phyloP scores from a whole-genome alignment of 2,888 invertebrate species.

The Brachypalpus laphriformis region DNA sequence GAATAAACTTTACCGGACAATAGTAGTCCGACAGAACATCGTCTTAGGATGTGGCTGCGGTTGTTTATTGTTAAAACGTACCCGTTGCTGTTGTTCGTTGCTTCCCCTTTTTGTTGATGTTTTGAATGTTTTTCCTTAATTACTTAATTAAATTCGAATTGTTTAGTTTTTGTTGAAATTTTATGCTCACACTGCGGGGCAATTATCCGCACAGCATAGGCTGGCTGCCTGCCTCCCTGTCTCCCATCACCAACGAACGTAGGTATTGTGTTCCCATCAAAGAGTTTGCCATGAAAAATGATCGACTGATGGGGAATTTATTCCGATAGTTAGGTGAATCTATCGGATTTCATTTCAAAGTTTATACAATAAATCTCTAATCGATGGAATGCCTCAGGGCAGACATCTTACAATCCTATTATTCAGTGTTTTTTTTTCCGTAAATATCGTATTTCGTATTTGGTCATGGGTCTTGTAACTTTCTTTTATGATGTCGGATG shows the following conservation, averaged over 20 bases:
- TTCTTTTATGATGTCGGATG: slow-evolving; percentile 26
- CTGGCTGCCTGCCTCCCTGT: background rate
- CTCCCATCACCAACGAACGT: background rate
- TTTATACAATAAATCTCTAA: slow-evolving; percentile 64
- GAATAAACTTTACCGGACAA: slow-evolving; percentile 17
- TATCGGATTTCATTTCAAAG: slow-evolving; percentile 53
- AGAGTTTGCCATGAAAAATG: slow-evolving; percentile 30
- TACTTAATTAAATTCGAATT: slow-evolving; percentile 70
- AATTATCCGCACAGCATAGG: slow-evolving; percentile 15
- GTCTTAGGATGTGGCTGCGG: slow-evolving; percentile 14
- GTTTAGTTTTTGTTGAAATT: slow-evolving; percentile 33
- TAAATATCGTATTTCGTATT: slow-evolving; percentile 55
- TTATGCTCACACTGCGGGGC: slow-evolving; percentile 22
- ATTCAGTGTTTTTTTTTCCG: slow-evolving; percentile 22
- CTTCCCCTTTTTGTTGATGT: background rate
- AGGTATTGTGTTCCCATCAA: slow-evolving; percentile 16
- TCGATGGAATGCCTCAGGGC: slow-evolving; percentile 68
- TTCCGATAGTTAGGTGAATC: slow-evolving; percentile 2
- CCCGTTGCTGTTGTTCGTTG: background rate
- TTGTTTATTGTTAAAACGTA: slow-evolving; percentile 16
- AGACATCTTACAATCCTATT: slow-evolving; percentile 48
- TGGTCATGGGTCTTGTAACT: slow-evolving; percentile 21
- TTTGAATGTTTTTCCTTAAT: slow-evolving; percentile 37
- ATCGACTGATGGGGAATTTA: slow-evolving; percentile 25
- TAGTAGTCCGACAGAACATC: background rate